phyloP scores from a whole-genome alignment of 2,797 vertebrate genomes.

The Denticeps clupeoides region DNA sequence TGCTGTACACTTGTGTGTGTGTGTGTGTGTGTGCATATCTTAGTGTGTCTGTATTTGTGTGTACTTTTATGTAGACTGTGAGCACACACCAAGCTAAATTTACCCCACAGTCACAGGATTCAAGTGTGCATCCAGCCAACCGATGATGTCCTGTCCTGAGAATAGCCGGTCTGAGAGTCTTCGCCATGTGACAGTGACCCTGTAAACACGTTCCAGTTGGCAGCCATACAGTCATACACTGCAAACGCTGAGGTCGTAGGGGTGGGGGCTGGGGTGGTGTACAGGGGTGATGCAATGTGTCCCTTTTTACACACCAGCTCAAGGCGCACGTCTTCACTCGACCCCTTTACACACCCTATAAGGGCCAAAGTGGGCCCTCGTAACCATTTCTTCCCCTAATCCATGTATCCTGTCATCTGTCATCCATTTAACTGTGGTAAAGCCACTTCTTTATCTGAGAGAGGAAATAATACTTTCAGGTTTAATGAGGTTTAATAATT shows the following conservation, averaged over 20 bases:
- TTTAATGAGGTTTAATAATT: too few species aligned
- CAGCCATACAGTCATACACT: slow-evolving; percentile 59
- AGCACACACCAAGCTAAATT: slow-evolving; percentile 45
- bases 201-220: slow-evolving; percentile 57
- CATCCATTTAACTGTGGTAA: background rate
- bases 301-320: slow-evolving; percentile 38
- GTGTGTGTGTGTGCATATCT: slow-evolving; percentile 9
- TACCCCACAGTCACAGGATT: slow-evolving; percentile 62
- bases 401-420: slow-evolving; percentile 13
- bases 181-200: slow-evolving; percentile 45
- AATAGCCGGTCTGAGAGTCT: slow-evolving; percentile 53
- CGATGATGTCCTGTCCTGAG: slow-evolving; percentile 56
- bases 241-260: slow-evolving; percentile 37
- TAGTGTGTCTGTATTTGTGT: slow-evolving; percentile 4
- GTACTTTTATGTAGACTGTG: slow-evolving; percentile 25
- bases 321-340: slow-evolving; percentile 33
- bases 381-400: slow-evolving; percentile 1
- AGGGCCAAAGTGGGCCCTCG: slow-evolving; percentile 27
- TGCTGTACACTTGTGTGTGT: slow-evolving; percentile 11
- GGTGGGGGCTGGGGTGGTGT: background rate
- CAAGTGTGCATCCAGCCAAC: slow-evolving; percentile 54
- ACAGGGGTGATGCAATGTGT: slow-evolving; percentile 38
- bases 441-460: too few species aligned
- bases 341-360: slow-evolving; percentile 33
- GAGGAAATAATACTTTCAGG: too few species aligned